These are phyloP conservation scores for Stenoptilia bipunctidactyla DNA, from an alignment of 2,888 invertebrate genomes.

Conservation along the genomic window DNA sequence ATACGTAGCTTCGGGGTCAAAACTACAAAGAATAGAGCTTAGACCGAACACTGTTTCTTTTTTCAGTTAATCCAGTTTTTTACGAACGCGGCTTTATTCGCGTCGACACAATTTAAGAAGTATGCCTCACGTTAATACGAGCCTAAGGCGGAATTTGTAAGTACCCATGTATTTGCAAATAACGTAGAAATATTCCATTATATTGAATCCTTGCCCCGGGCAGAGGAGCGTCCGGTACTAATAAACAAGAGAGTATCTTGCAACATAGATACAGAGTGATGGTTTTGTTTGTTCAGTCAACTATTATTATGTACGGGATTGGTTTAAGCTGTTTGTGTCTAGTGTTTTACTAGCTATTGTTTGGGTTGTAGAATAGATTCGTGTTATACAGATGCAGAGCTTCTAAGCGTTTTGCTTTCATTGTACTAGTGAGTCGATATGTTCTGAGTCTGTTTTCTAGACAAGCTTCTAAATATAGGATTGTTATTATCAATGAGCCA, in stretches of 20 bases:
- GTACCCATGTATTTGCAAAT: slow-evolving; percentile 63
- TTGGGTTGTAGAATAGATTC: no score
- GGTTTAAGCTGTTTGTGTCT: no score
- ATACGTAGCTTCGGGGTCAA: slow-evolving; percentile 14
- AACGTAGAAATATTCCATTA: slow-evolving; percentile 68
- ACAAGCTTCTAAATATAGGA: no score
- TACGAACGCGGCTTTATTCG: slow-evolving; percentile 25
- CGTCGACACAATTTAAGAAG: slow-evolving; percentile 43
- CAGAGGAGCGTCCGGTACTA: slow-evolving; percentile 53
- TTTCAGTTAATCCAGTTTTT: slow-evolving; percentile 19
- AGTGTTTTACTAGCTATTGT: no score
- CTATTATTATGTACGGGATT: no score
- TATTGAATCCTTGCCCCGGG: slow-evolving; percentile 63
- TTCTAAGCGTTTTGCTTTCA: no score
- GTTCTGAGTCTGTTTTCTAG: no score
- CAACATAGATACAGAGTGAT: slow-evolving; percentile 23
- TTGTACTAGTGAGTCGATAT: no score
- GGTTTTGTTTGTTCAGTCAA: slow-evolving; percentile 38
- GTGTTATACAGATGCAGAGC: no score
- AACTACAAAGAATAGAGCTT: slow-evolving; percentile 19
- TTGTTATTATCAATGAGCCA: no score
- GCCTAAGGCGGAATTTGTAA: slow-evolving; percentile 49
- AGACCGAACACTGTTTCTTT: slow-evolving; percentile 18
- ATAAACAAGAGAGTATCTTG: slow-evolving; percentile 61
- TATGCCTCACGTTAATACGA: slow-evolving; percentile 39